Evolutionary conservation across 1,140 invertebrate genomes (phyloP).

Genomic region (Solenopsis fugax): DNA sequence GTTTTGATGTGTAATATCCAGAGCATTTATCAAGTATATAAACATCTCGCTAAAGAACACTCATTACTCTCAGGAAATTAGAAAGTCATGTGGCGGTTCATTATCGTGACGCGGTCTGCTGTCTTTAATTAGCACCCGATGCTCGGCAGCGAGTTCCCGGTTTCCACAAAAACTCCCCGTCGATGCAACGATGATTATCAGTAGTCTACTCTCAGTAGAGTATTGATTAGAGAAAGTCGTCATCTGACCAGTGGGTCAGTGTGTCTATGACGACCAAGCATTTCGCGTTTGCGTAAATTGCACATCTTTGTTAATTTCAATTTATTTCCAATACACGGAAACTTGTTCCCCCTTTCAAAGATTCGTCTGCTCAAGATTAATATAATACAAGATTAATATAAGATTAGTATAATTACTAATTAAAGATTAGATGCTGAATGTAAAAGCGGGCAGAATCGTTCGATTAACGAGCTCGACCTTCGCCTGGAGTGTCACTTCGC

Average conservation of each 20-base stretch:
- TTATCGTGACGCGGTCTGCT: constrained; percentile 28
- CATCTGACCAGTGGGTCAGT: constrained; percentile 13
- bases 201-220: not conserved
- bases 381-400: not conserved
- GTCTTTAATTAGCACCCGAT: constrained; percentile 55
- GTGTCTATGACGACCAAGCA: not conserved
- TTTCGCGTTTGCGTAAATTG: constrained; percentile 10
- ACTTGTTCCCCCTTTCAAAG: not conserved
- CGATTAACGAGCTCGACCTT: not conserved
- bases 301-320: not conserved
- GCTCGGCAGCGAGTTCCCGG: not conserved
- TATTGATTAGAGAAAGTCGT: not conserved
- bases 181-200: constrained; percentile 15
- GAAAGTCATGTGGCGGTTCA: constrained; percentile 53
- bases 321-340: not conserved
- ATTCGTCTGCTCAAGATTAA: not conserved
- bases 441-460: not conserved
- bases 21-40: not conserved
- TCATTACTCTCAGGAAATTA: constrained; percentile 42
- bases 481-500: not conserved
- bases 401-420: not conserved
- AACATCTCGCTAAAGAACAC: constrained; percentile 16
- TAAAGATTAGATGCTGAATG: no score
- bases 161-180: constrained; percentile 45
- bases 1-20: not conserved